Evolutionary conservation across 2,797 vertebrate genomes (phyloP).

Genomic region (Syngnathus acus): DNA sequence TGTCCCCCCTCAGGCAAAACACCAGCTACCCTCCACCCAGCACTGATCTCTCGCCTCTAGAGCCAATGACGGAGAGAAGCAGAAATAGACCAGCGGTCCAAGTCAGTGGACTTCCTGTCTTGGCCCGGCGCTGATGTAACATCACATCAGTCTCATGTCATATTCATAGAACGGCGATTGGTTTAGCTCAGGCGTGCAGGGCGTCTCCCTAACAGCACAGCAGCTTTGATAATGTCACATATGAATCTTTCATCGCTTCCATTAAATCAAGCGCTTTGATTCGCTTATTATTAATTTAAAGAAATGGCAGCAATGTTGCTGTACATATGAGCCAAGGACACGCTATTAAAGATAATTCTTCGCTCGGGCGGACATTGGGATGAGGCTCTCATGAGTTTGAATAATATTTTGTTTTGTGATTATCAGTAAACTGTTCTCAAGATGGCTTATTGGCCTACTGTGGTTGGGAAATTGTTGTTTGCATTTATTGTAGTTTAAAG

Average conservation of each 20-base stretch:
- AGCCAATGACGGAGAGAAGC: conserved; percentile 29
- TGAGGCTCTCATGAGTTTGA: background rate
- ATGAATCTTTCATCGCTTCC: conserved; percentile 69
- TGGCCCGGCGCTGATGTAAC: conserved; percentile 54
- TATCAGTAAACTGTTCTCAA: background rate
- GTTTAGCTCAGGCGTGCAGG: conserved; percentile 51
- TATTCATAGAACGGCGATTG: conserved; percentile 63
- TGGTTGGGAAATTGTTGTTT: too few species aligned
- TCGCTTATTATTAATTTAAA: conserved; percentile 69
- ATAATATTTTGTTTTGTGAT: background rate
- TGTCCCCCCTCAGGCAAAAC: conserved; percentile 64
- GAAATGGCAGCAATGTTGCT: conserved; percentile 57
- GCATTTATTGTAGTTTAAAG: too few species aligned
- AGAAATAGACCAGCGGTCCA: conserved; percentile 59
- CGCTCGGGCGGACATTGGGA: conserved; percentile 40
- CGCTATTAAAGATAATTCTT: conserved; percentile 38
- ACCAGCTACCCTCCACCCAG: conserved; percentile 66
- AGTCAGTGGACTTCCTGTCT: conserved; percentile 48
- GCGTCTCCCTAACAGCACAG: conserved; percentile 50
- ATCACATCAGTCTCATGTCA: conserved; percentile 57
- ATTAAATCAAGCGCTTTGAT: conserved; percentile 70
- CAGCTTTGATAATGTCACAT: conserved; percentile 68
- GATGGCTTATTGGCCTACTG: too few species aligned
- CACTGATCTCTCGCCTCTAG: conserved; percentile 65
- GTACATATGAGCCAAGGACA: conserved; percentile 38